Evolutionary conservation across 2,888 invertebrate species (phyloP), one percentile per base, ranked within the genome.

Genomic region (Barypeithes pellucidus): DNA sequence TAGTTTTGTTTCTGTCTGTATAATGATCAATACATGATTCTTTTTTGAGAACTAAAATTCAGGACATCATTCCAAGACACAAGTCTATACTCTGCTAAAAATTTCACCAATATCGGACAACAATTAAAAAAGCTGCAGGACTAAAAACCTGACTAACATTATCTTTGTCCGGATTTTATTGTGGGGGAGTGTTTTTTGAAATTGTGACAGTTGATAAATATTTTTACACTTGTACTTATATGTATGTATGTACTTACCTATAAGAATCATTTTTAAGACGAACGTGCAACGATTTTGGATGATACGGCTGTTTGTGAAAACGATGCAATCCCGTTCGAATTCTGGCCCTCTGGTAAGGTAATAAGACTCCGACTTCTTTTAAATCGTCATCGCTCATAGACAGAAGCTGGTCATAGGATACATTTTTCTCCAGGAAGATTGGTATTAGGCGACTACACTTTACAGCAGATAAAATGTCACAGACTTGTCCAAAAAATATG

Each of bases 291-390:
- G 76, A 88, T 83, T 83, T 87, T 81, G 80, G 88, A 79, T 87
- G 88, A 89, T 90, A 92, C 1, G 87, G 86, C 77, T 87, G 87
- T 72, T 84, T 86, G 79, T 92, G 92, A 81, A 92, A 91, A 76
- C 87, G 88, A 62, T 88, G 85, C 57, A 92, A 80, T 0, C 89
- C 89, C 39, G 84, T 80, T 65, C 87, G 81, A 74, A 92, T 87
- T 80, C 89, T 87, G 75, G 88, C 87, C 75, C 90, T 86, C 79
- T 92, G 90, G 77, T 88, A 89, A 0, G 89, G 89, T 84, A 91
- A 87, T 3, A 87, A 85, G 16, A 93, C 86, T 39, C 91, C 91
- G 41, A 92, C 78, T 63, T 85, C 81, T 52, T 87, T 81, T 82
- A 93, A 87, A 79, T 90, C 89, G 0, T 87, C 82, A 57, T 91